Conservation (phyloP, 2,888 invertebrate genomes). For the Perithous albicinctus region DNA sequence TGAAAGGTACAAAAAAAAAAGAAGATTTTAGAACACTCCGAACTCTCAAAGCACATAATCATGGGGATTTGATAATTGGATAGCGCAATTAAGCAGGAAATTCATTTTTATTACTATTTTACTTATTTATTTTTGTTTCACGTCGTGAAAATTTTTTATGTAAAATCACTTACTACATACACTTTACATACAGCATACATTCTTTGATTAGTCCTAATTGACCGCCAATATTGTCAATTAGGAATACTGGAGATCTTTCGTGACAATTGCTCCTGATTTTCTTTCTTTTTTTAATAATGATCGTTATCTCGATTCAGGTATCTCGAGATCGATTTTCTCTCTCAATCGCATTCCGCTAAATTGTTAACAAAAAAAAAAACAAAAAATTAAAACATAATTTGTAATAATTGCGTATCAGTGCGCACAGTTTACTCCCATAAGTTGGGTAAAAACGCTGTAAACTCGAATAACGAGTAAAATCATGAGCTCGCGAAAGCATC, state of each 20-base stretch:
- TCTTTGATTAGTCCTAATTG: conserved; percentile 14
- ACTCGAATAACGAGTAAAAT: conserved; percentile 11
- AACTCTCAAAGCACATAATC: too few species aligned
- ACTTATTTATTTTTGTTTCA: conserved; percentile 21
- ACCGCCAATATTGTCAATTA: conserved; percentile 14
- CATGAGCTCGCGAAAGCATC: neutral
- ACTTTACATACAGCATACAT: conserved; percentile 3
- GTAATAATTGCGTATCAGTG: neutral
- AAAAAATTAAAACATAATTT: neutral
- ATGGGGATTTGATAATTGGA: too few species aligned
- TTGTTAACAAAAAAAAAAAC: conserved; percentile 13
- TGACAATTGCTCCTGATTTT: neutral
- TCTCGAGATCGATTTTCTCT: neutral
- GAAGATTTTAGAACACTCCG: too few species aligned
- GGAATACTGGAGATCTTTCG: conserved; percentile 4
- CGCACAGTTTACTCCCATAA: neutral
- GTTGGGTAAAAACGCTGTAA: neutral
- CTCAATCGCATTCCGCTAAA: neutral
- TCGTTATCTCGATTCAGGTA: conserved; percentile 4
- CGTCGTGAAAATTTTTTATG: conserved; percentile 45
- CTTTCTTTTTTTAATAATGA: neutral
- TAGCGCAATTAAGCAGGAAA: neutral
- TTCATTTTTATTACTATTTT: neutral
- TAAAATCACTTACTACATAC: conserved; percentile 41
- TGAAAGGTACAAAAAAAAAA: too few species aligned